Evolutionary conservation across 2,888 invertebrate genomes (phyloP).

Genomic region (Drosophila longiperda): DNA sequence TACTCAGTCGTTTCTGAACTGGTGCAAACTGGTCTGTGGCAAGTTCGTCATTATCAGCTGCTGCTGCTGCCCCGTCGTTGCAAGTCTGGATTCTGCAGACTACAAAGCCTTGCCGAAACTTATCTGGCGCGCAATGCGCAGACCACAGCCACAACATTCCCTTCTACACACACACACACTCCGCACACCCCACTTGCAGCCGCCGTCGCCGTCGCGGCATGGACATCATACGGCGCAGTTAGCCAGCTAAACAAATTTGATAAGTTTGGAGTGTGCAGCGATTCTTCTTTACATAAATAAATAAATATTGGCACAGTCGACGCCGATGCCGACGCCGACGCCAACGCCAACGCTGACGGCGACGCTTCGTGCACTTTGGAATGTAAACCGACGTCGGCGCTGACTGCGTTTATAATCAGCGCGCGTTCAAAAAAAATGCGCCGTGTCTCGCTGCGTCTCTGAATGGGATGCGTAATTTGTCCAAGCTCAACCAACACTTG

Average conservation of each 20-base stretch:
- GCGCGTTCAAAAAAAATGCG: constrained; percentile 60
- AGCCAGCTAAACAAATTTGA: constrained; percentile 64
- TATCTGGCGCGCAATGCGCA: constrained; percentile 67
- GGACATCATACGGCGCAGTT: constrained; percentile 77
- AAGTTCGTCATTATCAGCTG: constrained; percentile 20
- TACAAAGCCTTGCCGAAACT: constrained; percentile 77
- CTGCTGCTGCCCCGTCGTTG: background rate
- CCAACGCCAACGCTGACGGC: constrained; percentile 32
- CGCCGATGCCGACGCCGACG: constrained; percentile 8
- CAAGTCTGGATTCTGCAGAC: constrained; percentile 42
- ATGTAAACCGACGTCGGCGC: constrained; percentile 69
- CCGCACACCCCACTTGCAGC: background rate
- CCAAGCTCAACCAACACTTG: background rate
- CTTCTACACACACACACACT: too few species aligned
- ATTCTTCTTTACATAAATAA: constrained; percentile 39
- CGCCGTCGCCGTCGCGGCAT: constrained; percentile 6
- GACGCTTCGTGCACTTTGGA: constrained; percentile 66
- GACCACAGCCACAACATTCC: background rate
- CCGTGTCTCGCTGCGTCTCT: constrained; percentile 40
- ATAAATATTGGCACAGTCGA: constrained; percentile 47
- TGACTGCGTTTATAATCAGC: constrained; percentile 69
- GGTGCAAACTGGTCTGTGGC: constrained; percentile 19
- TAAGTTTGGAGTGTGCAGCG: constrained; percentile 51
- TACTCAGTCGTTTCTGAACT: constrained; percentile 15
- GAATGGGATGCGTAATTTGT: constrained; percentile 79